A percentile compares a stretch with the other conserved stretches of the same genome.
Evolutionary conservation across 2,888 invertebrate genomes (phyloP).

Genomic region (Rotaria macrura): DNA sequence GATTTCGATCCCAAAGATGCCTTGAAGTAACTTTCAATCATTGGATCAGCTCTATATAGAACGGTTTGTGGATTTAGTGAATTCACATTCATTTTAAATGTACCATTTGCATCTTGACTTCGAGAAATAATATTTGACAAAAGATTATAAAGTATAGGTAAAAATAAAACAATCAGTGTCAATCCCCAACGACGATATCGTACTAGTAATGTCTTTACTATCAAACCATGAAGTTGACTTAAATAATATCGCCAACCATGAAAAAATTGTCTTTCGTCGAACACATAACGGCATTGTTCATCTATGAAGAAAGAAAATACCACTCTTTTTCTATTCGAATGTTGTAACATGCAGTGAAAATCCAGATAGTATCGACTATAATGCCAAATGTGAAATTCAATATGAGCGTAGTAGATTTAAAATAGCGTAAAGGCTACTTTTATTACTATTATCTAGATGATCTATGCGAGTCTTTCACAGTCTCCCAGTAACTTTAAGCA

Average conservation of each 20-base stretch:
- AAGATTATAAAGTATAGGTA: not conserved
- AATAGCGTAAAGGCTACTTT: no score
- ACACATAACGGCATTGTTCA: not conserved
- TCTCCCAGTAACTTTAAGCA: no score
- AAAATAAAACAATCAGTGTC: not conserved
- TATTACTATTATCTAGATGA: no score
- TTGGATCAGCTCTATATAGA: not conserved
- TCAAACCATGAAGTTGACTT: not conserved
- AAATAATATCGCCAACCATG: not conserved
- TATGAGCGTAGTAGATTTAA: no score
- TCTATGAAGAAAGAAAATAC: not conserved
- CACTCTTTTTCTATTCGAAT: no score
- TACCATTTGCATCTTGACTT: not conserved
- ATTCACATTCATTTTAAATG: not conserved
- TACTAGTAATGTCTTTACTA: not conserved
- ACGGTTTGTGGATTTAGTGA: not conserved
- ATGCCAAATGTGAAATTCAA: no score
- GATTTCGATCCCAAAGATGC: not conserved
- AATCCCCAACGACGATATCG: constrained; percentile 15
- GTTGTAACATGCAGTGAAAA: no score
- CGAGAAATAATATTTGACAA: not conserved
- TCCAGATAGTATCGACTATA: no score
- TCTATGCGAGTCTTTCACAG: no score
- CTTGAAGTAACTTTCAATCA: not conserved
- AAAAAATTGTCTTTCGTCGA: not conserved